Percentiles rank a stretch among this genome's conserved stretches.
Conservation (phyloP, 2,113 vertebrate genomes). For the Numida meleagris region DNA sequence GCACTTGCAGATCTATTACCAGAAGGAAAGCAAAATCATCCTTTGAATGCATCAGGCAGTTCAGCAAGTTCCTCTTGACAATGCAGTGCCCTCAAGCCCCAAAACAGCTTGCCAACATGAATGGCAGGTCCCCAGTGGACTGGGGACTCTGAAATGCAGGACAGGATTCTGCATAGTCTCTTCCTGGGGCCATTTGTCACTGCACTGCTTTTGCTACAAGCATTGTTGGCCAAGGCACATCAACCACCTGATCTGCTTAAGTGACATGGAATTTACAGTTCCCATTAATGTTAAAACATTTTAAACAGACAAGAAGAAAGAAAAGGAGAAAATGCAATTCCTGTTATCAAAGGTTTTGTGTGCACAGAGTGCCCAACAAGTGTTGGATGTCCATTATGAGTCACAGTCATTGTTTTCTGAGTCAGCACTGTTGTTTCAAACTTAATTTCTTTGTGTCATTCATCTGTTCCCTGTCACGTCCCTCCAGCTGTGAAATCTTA, state of each 20-base stretch:
- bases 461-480: background rate
- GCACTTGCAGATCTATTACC: background rate
- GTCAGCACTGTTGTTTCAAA: slow-evolving; percentile 27
- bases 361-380: background rate
- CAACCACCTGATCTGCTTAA: background rate
- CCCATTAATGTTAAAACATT: background rate
- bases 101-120: background rate
- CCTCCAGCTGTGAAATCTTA: background rate
- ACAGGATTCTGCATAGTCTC: background rate
- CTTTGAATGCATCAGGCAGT: background rate
- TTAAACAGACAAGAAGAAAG: background rate
- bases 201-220: background rate
- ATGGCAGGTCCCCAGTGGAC: background rate
- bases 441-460: slow-evolving; percentile 23
- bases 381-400: background rate
- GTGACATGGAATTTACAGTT: background rate
- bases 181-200: background rate
- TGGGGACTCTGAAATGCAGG: background rate
- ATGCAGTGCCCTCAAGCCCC: background rate
- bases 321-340: background rate
- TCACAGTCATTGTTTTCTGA: slow-evolving; percentile 20
- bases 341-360: background rate
- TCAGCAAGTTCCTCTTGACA: background rate
- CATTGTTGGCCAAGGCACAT: accelerated
- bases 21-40: background rate